Evolutionary conservation across 1,140 invertebrate genomes (phyloP).

Genomic region (Choristoneura fumiferana): DNA sequence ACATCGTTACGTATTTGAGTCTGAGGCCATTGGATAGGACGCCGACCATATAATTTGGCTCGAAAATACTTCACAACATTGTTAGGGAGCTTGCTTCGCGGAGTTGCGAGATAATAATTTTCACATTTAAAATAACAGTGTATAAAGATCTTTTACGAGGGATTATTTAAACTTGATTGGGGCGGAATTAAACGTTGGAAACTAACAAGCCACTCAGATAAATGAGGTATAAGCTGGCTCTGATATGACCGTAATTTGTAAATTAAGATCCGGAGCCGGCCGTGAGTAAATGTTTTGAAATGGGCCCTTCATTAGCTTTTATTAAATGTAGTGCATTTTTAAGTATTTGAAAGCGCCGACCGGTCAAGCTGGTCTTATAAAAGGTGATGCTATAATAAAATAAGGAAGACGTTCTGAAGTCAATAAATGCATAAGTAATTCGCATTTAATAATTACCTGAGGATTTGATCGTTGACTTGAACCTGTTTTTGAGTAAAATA

Average conservation of each 20-base stretch:
- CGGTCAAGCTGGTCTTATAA: slow-evolving; percentile 3
- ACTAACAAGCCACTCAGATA: slow-evolving; percentile 39
- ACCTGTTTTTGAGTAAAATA: no score
- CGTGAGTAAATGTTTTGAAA: slow-evolving; percentile 57
- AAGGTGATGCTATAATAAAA: slow-evolving; percentile 14
- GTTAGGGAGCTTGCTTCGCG: slow-evolving; percentile 46
- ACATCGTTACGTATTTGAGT: neutral
- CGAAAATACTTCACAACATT: slow-evolving; percentile 37
- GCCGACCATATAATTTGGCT: slow-evolving; percentile 52
- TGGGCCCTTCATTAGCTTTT: slow-evolving; percentile 51
- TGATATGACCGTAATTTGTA: slow-evolving; percentile 60
- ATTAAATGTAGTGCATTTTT: slow-evolving; percentile 44
- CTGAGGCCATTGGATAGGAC: slow-evolving; percentile 6
- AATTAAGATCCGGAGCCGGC: slow-evolving; percentile 46
- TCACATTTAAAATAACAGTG: slow-evolving; percentile 57
- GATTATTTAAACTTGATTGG: slow-evolving; percentile 50
- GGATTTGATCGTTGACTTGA: no score
- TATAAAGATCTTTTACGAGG: slow-evolving; percentile 33
- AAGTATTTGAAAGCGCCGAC: slow-evolving; percentile 20
- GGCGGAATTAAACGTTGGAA: slow-evolving; percentile 29
- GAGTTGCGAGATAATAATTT: slow-evolving; percentile 56
- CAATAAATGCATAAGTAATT: no score
- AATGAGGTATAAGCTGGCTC: slow-evolving; percentile 30
- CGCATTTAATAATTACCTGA: no score
- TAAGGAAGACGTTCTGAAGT: slow-evolving; percentile 22